Base-by-base conservation (phyloP, 2,888 invertebrate species). In the Chrysotoxum bicinctum region DNA sequence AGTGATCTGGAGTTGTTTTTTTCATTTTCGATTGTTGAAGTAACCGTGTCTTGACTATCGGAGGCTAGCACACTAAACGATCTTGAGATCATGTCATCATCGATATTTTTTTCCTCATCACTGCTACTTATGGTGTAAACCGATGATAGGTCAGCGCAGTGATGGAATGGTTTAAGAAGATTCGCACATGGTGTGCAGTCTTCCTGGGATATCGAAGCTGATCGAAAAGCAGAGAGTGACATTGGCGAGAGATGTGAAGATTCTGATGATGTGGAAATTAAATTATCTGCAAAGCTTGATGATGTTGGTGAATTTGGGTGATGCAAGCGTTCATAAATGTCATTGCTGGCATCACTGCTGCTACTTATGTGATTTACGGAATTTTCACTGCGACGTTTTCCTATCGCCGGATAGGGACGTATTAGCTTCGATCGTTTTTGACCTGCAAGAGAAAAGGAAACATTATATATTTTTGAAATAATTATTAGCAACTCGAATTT, bases 31-130 rank as follows among this genome's bases (percentile, higher is more conserved):
- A 82, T 78, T 30, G 45, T 73, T 40, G 64, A 82, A 12, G 60
- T 80, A 23, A 80, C 69, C 66, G 37, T 75, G 26, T 32, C 52
- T n/a, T 72, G 69, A 48, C 75, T 64, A 52, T 87, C 88, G 45
- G 88, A 88, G 62, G 88, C 87, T 43, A 87, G 88, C 52, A 88
- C 88, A 9, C 45, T 72, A n/a, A 62, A 58, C 40, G 68, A 68
- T 73, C 64, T 74, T 54, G 75, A 75, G 62, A 76, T 54, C 48
- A 35, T 68, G 12, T 68, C 80, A 56, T 77, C 76, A 23, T 83
- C 74, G 35, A 66, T 12, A 19, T 62, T 50, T 50, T 80, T 66
- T n/a, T 75, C 74, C 1, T 66, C 80, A 58, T 60, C 70, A 43
- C 50, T 69, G 69, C 54, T 86, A 68, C 73, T 83, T 69, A 78